Base-by-base conservation (phyloP, 2,797 vertebrate genomes). In the Microctenopoma steveboyesi region DNA sequence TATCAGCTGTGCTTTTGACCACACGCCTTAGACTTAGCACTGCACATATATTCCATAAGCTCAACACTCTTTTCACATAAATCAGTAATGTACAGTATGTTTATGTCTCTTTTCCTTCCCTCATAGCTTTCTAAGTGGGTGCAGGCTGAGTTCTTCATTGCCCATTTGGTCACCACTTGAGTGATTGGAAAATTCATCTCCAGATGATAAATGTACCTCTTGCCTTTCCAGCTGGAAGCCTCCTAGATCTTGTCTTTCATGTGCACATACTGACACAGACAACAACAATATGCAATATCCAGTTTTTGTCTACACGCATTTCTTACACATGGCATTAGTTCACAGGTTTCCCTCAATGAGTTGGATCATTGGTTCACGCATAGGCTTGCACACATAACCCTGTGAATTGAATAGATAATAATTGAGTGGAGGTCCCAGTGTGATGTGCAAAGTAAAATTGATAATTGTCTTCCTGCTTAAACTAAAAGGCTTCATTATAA, bases 151-250 rank as follows among this genome's bases (percentile, higher is more conserved):
- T 42, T 81, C 69, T 40, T 54, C 71, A 70, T 62, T 77, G 64
- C 43, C 78, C 84, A 84, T 89, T 91, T 90, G 89, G 78, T 80
- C 61, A 81, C 64, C 80, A 87, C 72, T 81, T 82, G 78, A 42
- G 4, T 51, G 54, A 77, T 62, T 61, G 62, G 78, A 83, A 35
- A 86, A 60, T 75, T 85, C 70, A 75, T 82, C 64, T 60, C 59
- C 55, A 37, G 49, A 69, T 69, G 72, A 84, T 80, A 27, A 73
- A 77, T 35, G 13, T 54, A 16, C 49, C 18, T 72, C 51, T 54
- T 65, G 16, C 69, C 55, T 71, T 69, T 85, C 72, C 79, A 80
- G 72, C 85, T 84, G 80, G 71, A 71, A 53, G 35, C 58, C 47
- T 64, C 48, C 64, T 53, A 60, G 46, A 59, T 70, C 60, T 47